phyloP scores from a whole-genome alignment of 2,888 invertebrate genomes.

The Aphodius granarius region DNA sequence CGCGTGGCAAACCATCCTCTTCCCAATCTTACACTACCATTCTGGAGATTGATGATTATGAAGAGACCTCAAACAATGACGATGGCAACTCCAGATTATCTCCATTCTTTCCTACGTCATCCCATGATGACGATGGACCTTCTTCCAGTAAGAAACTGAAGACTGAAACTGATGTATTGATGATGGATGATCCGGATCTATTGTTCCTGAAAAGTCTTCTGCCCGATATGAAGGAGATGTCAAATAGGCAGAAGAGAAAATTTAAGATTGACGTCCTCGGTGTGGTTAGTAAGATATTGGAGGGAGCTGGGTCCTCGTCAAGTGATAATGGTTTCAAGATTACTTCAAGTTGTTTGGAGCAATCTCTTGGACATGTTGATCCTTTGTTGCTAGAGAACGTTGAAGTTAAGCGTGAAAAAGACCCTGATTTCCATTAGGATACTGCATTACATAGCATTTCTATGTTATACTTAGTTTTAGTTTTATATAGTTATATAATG shows the following conservation, averaged over 20 bases:
- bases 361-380: neutral
- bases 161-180: too few species aligned
- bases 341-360: neutral
- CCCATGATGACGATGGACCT: neutral
- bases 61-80: neutral
- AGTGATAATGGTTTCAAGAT: neutral
- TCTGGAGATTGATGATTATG: neutral
- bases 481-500: too few species aligned
- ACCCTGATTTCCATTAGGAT: too few species aligned
- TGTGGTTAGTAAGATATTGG: slow-evolving; percentile 25
- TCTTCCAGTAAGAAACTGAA: neutral
- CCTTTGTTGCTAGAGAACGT: neutral
- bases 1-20: neutral
- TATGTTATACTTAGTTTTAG: too few species aligned
- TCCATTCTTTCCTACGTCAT: neutral
- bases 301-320: neutral
- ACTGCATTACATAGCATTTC: neutral
- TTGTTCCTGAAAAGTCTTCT: slow-evolving; percentile 59
- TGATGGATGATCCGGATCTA: slow-evolving; percentile 45
- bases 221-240: slow-evolving; percentile 57
- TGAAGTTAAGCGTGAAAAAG: too few species aligned
- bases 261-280: slow-evolving; percentile 57
- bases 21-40: neutral
- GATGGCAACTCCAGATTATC: neutral
- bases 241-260: slow-evolving; percentile 57